Base-by-base conservation (phyloP, 2,113 vertebrate species). In the Actinemys pallida region DNA sequence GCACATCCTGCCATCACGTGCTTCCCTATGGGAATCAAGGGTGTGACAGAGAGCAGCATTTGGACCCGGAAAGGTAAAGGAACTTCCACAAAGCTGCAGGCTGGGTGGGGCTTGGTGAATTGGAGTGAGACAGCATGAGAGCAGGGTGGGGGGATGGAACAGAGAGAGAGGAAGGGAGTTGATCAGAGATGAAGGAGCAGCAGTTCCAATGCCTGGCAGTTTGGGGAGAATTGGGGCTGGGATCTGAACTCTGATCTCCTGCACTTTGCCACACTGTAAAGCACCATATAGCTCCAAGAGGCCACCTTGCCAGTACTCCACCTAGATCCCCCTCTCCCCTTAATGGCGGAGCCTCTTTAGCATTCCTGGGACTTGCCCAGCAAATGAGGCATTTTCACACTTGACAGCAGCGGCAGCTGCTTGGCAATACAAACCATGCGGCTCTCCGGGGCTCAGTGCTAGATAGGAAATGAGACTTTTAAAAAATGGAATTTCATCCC, bases 181-280 rank as follows among this genome's bases (percentile, higher is more conserved):
- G 6, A 72, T 9, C 45, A 47, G 6, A n/a, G 31, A 1, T 1
- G 69, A 1, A 90, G 27, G 4, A 86, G 31, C 3, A 96, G 10
- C 0, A 1, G 91, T 84, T 6, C 14, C 25, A 57, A 0, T 0
- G 7, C 13, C 4, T 14, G 6, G 10, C 79, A 54, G 2, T 45
- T 29, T 22, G 4, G 49, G 8, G 31, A 52, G 49, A 47, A 35
- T 10, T 2, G 14, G 19, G 10, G 27, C 10, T 54, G 88, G 22
- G 24, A 72, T 9, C 47, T 69, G 69, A 93, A 88, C 17, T 5
- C 16, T 20, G 4, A 1, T 42, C 9, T 89, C 31, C 8, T 5
- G 0, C 0, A 59, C 29, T 39, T 83, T 7, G 4, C 16, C 3
- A 24, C 35, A 14, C 35, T 10, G 6, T 69, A 4, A 13, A 4